Evolutionary conservation across 2,888 invertebrate genomes (phyloP).

Genomic region (Zele albiditarsus): DNA sequence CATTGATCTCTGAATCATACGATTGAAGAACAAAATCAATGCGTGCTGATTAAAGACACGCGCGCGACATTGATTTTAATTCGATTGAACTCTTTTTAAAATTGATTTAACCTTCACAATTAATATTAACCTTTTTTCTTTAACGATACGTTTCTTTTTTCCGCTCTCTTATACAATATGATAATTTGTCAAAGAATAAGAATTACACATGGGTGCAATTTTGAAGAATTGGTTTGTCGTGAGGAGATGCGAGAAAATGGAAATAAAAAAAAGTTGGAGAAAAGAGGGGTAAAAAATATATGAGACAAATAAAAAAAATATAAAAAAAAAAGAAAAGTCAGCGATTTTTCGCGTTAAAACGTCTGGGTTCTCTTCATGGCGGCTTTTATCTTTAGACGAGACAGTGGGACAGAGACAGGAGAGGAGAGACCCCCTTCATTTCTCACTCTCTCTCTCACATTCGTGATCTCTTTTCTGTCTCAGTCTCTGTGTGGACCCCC

Average conservation of each 20-base stretch:
- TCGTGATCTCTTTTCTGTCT: constrained; percentile 1
- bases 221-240: not conserved
- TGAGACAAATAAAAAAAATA: not conserved
- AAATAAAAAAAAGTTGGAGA: not conserved
- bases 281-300: not conserved
- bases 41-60: not conserved
- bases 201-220: not conserved
- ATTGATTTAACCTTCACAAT: not conserved
- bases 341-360: constrained; percentile 30
- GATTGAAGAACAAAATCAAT: not conserved
- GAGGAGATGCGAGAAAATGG: not conserved
- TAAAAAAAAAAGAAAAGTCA: constrained; percentile 7
- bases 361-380: constrained; percentile 37
- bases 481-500: constrained; percentile 38
- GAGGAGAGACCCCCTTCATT: constrained; percentile 19
- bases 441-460: constrained; percentile 29
- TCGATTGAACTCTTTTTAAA: not conserved
- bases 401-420: constrained; percentile 41
- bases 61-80: not conserved
- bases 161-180: not conserved
- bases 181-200: not conserved
- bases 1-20: not conserved
- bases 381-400: constrained; percentile 45
- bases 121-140: not conserved
- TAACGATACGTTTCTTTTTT: not conserved